These are phyloP conservation scores for Magallana ariakensis DNA, from an alignment of 1,140 invertebrate species.

Conservation along the genomic window DNA sequence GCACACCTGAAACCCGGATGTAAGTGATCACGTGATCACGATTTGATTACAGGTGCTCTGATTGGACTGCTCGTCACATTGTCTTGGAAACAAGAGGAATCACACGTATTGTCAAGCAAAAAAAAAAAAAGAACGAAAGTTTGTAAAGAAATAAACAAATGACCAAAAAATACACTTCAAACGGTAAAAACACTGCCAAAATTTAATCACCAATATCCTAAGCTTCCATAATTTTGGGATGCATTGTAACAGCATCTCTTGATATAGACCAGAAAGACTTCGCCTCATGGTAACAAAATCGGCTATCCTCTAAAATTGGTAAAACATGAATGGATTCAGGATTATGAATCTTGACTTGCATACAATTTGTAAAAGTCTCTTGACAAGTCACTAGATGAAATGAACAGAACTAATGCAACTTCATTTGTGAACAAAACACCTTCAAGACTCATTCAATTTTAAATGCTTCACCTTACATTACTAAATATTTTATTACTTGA, in stretches of 20 bases:
- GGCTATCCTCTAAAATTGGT: conserved; percentile 36
- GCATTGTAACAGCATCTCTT: conserved; percentile 31
- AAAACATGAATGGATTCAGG: conserved; percentile 27
- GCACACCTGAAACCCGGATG: conserved; percentile 31
- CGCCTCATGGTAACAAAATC: conserved; percentile 22
- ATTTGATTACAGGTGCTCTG: conserved; percentile 21
- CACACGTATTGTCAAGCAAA: conserved; percentile 54
- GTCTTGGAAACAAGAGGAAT: conserved; percentile 38
- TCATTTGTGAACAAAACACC: background rate
- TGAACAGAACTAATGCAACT: background rate
- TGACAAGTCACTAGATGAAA: conserved; percentile 9
- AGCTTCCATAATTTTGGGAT: conserved; percentile 35
- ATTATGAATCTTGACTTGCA: conserved; percentile 13
- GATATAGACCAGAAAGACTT: conserved; percentile 27
- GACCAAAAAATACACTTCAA: conserved; percentile 63
- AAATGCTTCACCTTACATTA: background rate
- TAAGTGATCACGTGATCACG: background rate
- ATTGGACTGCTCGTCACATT: conserved; percentile 39
- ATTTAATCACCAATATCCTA: conserved; percentile 56
- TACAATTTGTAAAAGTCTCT: background rate
- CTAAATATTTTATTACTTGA: background rate
- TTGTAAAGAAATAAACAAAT: conserved; percentile 58
- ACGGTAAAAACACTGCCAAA: conserved; percentile 55
- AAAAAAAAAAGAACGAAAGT: conserved; percentile 55
- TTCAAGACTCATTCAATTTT: background rate